A percentile compares a stretch with the other conserved stretches of the same genome.
These are phyloP conservation scores for Charaxes varanes DNA, from an alignment of 1,140 invertebrate genomes.

Conservation along the genomic window DNA sequence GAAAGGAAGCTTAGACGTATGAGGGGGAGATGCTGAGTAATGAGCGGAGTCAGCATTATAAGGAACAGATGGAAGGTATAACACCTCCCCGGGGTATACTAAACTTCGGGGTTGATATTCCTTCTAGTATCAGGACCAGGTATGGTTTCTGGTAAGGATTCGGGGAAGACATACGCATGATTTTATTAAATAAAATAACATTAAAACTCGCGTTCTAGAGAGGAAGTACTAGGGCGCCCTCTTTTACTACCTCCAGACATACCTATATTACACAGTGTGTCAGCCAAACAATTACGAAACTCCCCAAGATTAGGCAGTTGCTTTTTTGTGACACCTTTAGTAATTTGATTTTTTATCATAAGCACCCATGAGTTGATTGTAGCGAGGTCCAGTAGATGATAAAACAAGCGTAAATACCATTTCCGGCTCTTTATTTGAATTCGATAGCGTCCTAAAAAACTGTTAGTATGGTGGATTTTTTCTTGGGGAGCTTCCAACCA, in stretches of 20 bases:
- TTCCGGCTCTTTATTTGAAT: conserved; percentile 29
- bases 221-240: conserved; percentile 17
- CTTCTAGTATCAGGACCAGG: too few relatives aligned
- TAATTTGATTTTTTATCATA: conserved; percentile 30
- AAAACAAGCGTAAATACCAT: conserved; percentile 31
- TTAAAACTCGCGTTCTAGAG: conserved; percentile 22
- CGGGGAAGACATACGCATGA: too few relatives aligned
- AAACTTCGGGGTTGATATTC: too few relatives aligned
- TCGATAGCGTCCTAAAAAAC: conserved; percentile 41
- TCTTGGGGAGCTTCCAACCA: too few relatives aligned
- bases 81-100: too few relatives aligned
- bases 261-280: conserved; percentile 33
- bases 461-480: too few relatives aligned
- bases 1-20: too few relatives aligned
- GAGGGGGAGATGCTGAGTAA: too few relatives aligned
- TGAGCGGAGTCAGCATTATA: too few relatives aligned
- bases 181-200: too few relatives aligned
- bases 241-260: conserved; percentile 17
- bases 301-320: conserved; percentile 32
- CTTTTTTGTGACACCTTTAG: conserved; percentile 25
- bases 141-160: too few relatives aligned
- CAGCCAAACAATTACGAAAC: conserved; percentile 35
- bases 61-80: too few relatives aligned
- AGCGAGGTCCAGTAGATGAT: conserved; percentile 26
- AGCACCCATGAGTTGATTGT: conserved; percentile 27